Evolutionary conservation across 2,113 vertebrate species (phyloP).

Genomic region (Toxotes jaculatrix): DNA sequence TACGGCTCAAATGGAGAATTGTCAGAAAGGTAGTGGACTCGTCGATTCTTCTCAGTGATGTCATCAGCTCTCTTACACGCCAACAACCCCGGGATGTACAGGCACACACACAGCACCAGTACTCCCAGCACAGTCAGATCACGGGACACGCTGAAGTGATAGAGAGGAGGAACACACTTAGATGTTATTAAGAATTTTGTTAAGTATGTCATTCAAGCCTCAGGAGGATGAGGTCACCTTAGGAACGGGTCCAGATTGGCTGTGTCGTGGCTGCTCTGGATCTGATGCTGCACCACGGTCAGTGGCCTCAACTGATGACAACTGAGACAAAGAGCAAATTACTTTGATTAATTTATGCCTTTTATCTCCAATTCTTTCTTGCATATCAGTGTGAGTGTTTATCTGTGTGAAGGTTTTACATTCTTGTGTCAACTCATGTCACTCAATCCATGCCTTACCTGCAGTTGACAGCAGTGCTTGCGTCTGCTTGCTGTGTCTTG

Average conservation of each 20-base stretch:
- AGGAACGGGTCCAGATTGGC: constrained; percentile 68
- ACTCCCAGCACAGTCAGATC: constrained; percentile 75
- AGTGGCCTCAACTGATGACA: constrained; percentile 80
- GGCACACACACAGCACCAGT: constrained; percentile 61
- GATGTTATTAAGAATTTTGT: not conserved
- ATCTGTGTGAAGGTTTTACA: not conserved
- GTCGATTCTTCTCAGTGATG: constrained; percentile 54
- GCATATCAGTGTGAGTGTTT: not conserved
- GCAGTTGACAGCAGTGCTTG: constrained; percentile 80
- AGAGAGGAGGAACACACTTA: not conserved
- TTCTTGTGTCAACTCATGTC: not conserved
- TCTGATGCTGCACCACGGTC: constrained; percentile 71
- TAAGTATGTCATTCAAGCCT: not conserved
- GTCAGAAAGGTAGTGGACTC: constrained; percentile 81
- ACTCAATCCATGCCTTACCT: constrained; percentile 78
- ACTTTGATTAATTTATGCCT: not conserved
- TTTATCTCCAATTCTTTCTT: not conserved
- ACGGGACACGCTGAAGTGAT: constrained; percentile 65
- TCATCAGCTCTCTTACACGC: constrained; percentile 71
- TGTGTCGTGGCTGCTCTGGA: constrained; percentile 65
- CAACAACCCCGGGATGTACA: constrained; percentile 70
- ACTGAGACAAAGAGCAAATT: constrained; percentile 65
- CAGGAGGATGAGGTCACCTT: constrained; percentile 65
- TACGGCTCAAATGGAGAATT: constrained; percentile 67
- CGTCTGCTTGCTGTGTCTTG: constrained; percentile 65